Percentiles rank a stretch among this genome's conserved stretches.
These are phyloP conservation scores for Trematomus loennbergii DNA, from an alignment of 2,113 vertebrate species.

Conservation along the genomic window DNA sequence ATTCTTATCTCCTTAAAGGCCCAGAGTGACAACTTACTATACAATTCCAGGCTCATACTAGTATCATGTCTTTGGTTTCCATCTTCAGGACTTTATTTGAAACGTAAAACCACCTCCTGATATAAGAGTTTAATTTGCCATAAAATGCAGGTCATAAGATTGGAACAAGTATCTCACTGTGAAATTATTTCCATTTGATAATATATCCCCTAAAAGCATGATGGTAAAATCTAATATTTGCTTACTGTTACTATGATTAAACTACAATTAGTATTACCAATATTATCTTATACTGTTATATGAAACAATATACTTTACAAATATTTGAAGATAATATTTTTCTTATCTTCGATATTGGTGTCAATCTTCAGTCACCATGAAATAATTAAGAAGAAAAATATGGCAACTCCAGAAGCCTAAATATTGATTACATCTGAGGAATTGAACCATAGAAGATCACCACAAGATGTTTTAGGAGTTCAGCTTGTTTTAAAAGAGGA, in stretches of 20 bases:
- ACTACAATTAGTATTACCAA: no score
- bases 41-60: neutral
- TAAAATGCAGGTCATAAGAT: neutral
- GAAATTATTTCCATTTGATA: neutral
- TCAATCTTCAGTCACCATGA: neutral
- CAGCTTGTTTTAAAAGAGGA: conserved; percentile 22
- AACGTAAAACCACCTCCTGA: neutral
- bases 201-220: neutral
- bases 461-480: conserved; percentile 32
- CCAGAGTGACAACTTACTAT: conserved; percentile 15
- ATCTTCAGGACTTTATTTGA: conserved; percentile 7
- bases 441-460: conserved; percentile 40
- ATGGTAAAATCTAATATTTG: neutral
- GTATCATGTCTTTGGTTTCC: neutral
- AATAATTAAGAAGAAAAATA: conserved; percentile 8
- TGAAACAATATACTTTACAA: neutral
- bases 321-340: neutral
- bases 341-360: neutral
- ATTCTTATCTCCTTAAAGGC: conserved; percentile 20
- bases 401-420: conserved; percentile 15
- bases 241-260: neutral
- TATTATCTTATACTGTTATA: no score
- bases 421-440: conserved; percentile 36
- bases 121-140: conserved; percentile 1
- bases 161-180: neutral